Conservation (phyloP, 1,140 invertebrate genomes). For the Drosophila mayri region DNA sequence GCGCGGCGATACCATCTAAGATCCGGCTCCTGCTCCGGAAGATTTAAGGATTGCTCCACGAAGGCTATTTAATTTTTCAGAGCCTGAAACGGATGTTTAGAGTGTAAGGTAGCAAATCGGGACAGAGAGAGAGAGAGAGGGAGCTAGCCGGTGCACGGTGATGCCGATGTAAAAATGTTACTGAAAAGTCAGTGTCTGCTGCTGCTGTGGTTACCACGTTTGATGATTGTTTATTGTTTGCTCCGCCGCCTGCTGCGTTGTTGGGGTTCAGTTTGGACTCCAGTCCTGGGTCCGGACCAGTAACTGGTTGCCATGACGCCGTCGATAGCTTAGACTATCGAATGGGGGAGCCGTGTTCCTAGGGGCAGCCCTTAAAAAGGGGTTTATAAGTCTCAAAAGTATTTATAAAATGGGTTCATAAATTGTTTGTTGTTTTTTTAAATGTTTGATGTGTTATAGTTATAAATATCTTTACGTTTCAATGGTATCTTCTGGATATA, state of each 20-base stretch:
- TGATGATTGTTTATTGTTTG: constrained; percentile 68
- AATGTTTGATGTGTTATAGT: neutral
- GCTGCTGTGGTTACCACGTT: constrained; percentile 70
- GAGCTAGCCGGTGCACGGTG: constrained; percentile 55
- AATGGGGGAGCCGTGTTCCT: constrained; percentile 4
- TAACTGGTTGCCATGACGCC: constrained; percentile 30
- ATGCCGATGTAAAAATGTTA: constrained; percentile 54
- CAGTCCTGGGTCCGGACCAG: constrained; percentile 2
- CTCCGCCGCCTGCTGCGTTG: constrained; percentile 44
- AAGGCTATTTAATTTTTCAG: constrained; percentile 8
- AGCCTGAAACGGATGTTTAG: constrained; percentile 14
- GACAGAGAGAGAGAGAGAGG: neutral
- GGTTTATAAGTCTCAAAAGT: neutral
- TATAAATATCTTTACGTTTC: neutral
- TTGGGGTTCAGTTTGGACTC: constrained; percentile 15
- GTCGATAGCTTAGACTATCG: constrained; percentile 33
- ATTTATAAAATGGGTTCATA: neutral
- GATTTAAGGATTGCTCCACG: neutral
- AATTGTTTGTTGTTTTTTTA: neutral
- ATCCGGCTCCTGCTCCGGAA: constrained; percentile 4
- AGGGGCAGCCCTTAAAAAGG: neutral
- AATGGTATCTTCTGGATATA: neutral
- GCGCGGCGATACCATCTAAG: constrained; percentile 74
- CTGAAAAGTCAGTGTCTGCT: constrained; percentile 69
- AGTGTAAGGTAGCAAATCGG: constrained; percentile 21